A percentile compares a stretch with the other conserved stretches of the same genome.
phyloP scores from a whole-genome alignment of 1,140 invertebrate genomes.

The Formica exsecta region DNA sequence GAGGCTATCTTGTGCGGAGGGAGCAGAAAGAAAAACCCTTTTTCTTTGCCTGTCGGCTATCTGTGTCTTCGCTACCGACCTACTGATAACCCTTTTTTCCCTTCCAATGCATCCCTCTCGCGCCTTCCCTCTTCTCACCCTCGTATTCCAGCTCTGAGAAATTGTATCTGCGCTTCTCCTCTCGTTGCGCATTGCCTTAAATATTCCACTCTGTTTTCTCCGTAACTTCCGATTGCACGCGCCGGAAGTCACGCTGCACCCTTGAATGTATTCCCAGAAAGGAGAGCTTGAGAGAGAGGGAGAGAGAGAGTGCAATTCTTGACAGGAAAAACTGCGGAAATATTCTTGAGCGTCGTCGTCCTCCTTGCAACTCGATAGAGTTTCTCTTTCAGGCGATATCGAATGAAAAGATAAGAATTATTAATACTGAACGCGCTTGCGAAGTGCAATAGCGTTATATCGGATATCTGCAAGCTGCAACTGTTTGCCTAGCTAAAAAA shows the following conservation, averaged over 20 bases:
- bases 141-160: neutral
- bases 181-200: slow-evolving; percentile 41
- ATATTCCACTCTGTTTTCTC: slow-evolving; percentile 68
- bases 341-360: slow-evolving; percentile 35
- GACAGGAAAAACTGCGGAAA: slow-evolving; percentile 35
- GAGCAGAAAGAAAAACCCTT: slow-evolving; percentile 54
- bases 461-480: neutral
- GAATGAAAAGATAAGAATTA: slow-evolving; percentile 58
- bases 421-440: slow-evolving; percentile 36
- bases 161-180: neutral
- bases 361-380: slow-evolving; percentile 16
- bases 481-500: neutral
- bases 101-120: neutral
- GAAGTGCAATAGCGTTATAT: slow-evolving; percentile 1
- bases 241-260: slow-evolving; percentile 43
- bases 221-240: slow-evolving; percentile 44
- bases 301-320: slow-evolving; percentile 28
- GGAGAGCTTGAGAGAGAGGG: slow-evolving; percentile 10
- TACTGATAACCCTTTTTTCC: slow-evolving; percentile 38
- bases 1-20: slow-evolving; percentile 21
- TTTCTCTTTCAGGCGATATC: slow-evolving; percentile 9
- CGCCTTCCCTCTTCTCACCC: neutral
- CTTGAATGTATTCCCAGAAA: slow-evolving; percentile 47
- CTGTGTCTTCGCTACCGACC: neutral
- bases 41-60: slow-evolving; percentile 44